Base-by-base conservation (phyloP, 2,797 vertebrate species). In the Dallia pectoralis region DNA sequence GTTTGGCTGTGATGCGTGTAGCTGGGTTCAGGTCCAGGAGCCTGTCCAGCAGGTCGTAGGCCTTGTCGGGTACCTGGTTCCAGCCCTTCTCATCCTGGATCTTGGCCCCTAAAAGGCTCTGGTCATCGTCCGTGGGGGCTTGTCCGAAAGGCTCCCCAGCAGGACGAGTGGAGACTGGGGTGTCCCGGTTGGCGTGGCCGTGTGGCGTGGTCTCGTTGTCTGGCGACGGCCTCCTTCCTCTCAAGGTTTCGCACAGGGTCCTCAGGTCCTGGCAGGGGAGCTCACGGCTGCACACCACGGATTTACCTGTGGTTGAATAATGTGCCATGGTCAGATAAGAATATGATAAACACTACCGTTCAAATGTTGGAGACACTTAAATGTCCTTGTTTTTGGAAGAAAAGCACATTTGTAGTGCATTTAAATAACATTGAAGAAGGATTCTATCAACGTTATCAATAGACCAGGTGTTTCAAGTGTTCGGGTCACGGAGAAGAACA, bases 21-120 rank as follows among this genome's bases (percentile, higher is more conserved):
- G 87, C 92, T 16, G 98, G 98, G 86, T 98, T 98, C 82, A 99
- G 89, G 86, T 98, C 98, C 70, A 99, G 87, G 64, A 99, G 92
- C 84, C 87, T 94, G 88, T 98, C 97, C 75, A 99, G 93, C 29
- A 99, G 93, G 79, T 97, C 89, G 18, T 97, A 99, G 9, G 95
- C 95, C 74, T 95, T 93, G 72, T 97, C 91, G 0, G 98, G 95
- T 73, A 97, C 95, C 1, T 71, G 79, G 85, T 93, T 92, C 97
- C 97, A 99, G 64, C 95, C 95, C 30, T 63, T 48, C 62, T 80
- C 84, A 36, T 77, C 19, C 47, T 69, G 0, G 69, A 1, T 25
- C 73, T 81, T 77, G 75, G 75, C 69, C 18, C 59, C n/a, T 27
- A n/a, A n/a, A 78, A 82, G 83, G 62, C 47, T 71, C 32, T 44